Conservation (phyloP, 1,140 invertebrate genomes). For the Anastrepha obliqua region DNA sequence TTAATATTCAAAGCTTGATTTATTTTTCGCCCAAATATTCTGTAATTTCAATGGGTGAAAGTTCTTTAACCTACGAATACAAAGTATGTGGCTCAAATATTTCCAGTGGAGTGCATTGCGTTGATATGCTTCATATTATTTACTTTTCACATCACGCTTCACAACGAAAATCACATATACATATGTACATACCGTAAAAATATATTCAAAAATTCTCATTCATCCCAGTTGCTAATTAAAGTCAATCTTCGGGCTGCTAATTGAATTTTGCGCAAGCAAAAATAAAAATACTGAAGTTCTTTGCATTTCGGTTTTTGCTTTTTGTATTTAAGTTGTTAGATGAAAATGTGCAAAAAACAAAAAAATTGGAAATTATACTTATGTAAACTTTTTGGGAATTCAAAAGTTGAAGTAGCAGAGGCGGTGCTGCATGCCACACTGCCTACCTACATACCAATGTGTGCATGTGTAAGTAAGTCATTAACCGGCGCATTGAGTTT, state of each 20-base stretch:
- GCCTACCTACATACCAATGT: neutral
- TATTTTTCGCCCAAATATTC: neutral
- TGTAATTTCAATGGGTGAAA: conserved; percentile 6
- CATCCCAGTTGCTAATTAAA: neutral
- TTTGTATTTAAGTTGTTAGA: neutral
- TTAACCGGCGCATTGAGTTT: neutral
- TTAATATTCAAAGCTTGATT: neutral
- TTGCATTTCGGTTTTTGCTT: conserved; percentile 15
- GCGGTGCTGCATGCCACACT: neutral
- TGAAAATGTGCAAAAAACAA: neutral
- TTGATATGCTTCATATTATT: neutral
- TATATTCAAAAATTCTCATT: conserved; percentile 23
- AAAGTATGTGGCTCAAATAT: neutral
- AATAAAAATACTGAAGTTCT: neutral
- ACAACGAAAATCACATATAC: neutral
- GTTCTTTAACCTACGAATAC: conserved; percentile 19
- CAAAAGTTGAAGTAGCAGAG: neutral
- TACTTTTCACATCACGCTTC: neutral
- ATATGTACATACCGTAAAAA: neutral
- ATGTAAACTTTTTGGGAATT: conserved; percentile 4
- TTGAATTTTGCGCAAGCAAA: neutral
- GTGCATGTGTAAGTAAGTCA: neutral
- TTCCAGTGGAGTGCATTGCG: neutral
- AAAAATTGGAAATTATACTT: conserved; percentile 2
- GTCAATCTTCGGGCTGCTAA: neutral